These are phyloP conservation scores for Brachymystax lenok DNA, from an alignment of 2,797 vertebrate genomes.

Conservation along the genomic window DNA sequence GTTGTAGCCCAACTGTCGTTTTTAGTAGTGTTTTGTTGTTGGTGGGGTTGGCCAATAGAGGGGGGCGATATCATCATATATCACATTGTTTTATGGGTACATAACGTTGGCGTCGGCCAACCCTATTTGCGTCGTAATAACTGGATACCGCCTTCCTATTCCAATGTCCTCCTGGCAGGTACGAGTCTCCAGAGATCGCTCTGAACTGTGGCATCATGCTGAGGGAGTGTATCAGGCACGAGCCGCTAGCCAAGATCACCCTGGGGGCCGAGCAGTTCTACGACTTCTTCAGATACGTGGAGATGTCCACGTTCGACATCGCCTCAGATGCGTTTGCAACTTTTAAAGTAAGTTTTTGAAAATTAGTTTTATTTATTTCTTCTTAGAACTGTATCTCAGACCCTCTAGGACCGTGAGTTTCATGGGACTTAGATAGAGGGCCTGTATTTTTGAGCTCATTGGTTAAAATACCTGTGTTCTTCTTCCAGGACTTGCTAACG, in stretches of 20 bases:
- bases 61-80: no score
- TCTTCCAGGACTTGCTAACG: slow-evolving; percentile 91
- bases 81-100: no score
- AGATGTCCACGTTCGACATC: slow-evolving; percentile 98
- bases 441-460: not conserved
- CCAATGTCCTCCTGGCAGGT: slow-evolving; percentile 70
- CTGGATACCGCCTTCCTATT: not conserved
- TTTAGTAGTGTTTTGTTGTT: no score
- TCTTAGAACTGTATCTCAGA: not conserved
- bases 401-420: not conserved
- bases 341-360: slow-evolving; percentile 85
- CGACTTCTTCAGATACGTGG: slow-evolving; percentile 98
- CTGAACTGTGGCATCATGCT: slow-evolving; percentile 98
- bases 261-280: slow-evolving; percentile 95
- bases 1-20: no score
- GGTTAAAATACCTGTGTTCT: slow-evolving; percentile 24
- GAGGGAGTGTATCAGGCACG: slow-evolving; percentile 94
- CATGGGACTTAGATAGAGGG: not conserved
- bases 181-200: slow-evolving; percentile 95
- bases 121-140: not conserved
- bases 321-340: slow-evolving; percentile 97
- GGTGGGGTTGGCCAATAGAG: no score
- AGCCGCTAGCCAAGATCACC: slow-evolving; percentile 95
- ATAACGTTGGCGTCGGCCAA: no score
- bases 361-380: not conserved